phyloP scores from a whole-genome alignment of 2,797 vertebrate species.

The Leptodactylus fallax region DNA sequence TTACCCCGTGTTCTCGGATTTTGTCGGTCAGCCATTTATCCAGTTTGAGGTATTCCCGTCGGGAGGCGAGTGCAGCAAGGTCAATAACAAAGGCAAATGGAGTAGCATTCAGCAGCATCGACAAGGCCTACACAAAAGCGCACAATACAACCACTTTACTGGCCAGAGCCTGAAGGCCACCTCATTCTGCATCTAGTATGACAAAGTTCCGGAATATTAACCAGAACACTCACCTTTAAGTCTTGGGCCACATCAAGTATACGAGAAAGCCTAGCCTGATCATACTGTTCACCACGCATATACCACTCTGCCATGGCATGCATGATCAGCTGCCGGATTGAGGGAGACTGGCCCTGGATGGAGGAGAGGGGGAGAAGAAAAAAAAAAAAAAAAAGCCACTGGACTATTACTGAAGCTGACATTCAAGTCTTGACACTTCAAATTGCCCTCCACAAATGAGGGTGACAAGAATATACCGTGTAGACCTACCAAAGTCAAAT shows the following conservation, averaged over 20 bases:
- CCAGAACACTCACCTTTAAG: constrained; percentile 87
- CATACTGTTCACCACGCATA: constrained; percentile 98
- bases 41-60: constrained; percentile 99
- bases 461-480: too few species aligned
- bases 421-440: too few species aligned
- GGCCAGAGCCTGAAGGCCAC: not conserved
- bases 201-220: not conserved
- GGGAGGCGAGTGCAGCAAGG: constrained; percentile 99
- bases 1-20: constrained; percentile 98
- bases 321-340: constrained; percentile 99
- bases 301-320: constrained; percentile 99
- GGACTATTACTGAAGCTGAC: too few species aligned
- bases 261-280: constrained; percentile 97
- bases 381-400: not conserved
- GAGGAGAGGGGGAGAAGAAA: constrained; percentile 21
- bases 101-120: constrained; percentile 99
- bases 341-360: constrained; percentile 93
- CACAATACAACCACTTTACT: constrained; percentile 6
- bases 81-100: constrained; percentile 99
- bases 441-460: too few species aligned
- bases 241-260: constrained; percentile 99
- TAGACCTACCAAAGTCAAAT: not conserved
- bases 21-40: constrained; percentile 99
- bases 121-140: constrained; percentile 86
- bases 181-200: not conserved